Evolutionary conservation across 2,888 invertebrate genomes (phyloP).

Genomic region (Drosophila melanosoma): DNA sequence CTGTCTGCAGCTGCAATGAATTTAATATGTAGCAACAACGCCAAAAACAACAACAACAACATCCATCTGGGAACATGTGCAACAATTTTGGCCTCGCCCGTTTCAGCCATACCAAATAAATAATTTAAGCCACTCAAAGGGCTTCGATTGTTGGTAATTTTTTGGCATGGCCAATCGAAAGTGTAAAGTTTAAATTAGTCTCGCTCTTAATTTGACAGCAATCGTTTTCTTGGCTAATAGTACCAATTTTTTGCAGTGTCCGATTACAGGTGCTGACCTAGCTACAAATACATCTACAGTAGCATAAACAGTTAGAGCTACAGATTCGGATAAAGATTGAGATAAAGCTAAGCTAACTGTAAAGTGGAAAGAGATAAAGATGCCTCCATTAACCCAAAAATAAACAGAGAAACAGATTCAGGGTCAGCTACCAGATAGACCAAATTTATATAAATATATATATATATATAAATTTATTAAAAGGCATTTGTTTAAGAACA

Average conservation of each 20-base stretch:
- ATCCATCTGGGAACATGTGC: slow-evolving; percentile 54
- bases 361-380: neutral
- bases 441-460: neutral
- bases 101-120: slow-evolving; percentile 1
- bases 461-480: neutral
- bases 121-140: slow-evolving; percentile 58
- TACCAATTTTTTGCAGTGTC: neutral
- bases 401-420: neutral
- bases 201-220: slow-evolving; percentile 1
- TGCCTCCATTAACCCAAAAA: slow-evolving; percentile 18
- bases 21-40: slow-evolving; percentile 64
- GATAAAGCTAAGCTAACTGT: neutral
- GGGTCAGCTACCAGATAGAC: neutral
- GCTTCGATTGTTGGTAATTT: slow-evolving; percentile 57
- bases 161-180: slow-evolving; percentile 8
- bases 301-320: neutral
- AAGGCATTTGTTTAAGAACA: neutral
- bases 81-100: slow-evolving; percentile 58
- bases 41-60: slow-evolving; percentile 42
- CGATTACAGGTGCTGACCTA: neutral
- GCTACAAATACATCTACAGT: neutral
- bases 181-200: neutral
- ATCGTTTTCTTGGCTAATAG: neutral
- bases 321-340: neutral
- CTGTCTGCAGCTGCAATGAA: slow-evolving; percentile 71